Evolutionary conservation across 2,113 vertebrate species (phyloP), one percentile per base, ranked within the genome.

Genomic region (Solenodon paradoxus): DNA sequence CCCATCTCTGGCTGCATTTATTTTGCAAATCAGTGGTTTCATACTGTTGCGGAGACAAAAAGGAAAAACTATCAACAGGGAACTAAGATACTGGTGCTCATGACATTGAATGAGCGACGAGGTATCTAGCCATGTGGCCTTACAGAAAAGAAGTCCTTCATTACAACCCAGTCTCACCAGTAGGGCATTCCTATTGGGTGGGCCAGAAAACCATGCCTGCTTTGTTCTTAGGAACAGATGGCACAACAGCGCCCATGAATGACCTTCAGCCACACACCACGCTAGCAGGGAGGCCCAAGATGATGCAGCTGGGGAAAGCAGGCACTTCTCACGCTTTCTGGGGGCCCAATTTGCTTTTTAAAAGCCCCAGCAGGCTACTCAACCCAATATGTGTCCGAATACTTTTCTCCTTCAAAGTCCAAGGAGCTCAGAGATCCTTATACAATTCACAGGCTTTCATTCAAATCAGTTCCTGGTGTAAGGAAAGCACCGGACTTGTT

Each of bases 361-460:
- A 96, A 97, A 91, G 55, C 38, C 78, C 55, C 82, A 69, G 40
- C 78, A 93, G 47, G 78, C 93, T 93, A 53, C 30, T 92, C 47
- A 92, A 77, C 71, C 47, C 77, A 96, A 81, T 63, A 45, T 20
- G 75, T 83, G 77, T 75, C 79, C 69, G 78, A 71, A 96, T 78
- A 85, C 45, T 92, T 95, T 94, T 88, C 63, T 96, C 88, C 81
- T 95, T 97, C 74, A 89, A 83, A 86, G 55, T 88, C 45, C 68
- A 93, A 64, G 94, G 61, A 97, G 95, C 40, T 94, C 82, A 82
- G 79, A 95, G 42, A 81, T 82, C 63, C 55, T 82, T 30, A 88
- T 12, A 79, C 68, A 75, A 94, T 82, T 92, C 82, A 78, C 13
- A 63, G 24, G 26, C 72, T 68, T 86, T 75, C 17, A 57, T 96